These are phyloP conservation scores for Dendrocopos noguchii DNA, from an alignment of 2,113 vertebrate genomes.

Conservation along the genomic window DNA sequence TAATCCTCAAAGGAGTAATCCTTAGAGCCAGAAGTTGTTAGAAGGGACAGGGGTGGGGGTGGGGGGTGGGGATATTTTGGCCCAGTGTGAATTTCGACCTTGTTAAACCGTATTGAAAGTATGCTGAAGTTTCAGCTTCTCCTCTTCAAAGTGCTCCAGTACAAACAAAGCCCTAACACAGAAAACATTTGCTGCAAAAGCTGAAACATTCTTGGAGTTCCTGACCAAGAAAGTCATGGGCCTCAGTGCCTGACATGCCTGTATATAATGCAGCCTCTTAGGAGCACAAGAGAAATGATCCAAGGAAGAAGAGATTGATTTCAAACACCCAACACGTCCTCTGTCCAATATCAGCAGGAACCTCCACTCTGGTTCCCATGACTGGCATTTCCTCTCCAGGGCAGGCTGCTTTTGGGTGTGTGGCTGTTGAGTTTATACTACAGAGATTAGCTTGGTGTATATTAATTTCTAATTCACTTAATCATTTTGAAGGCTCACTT, in stretches of 20 bases:
- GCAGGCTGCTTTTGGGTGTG: slow-evolving; percentile 18
- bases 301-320: slow-evolving; percentile 53
- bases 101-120: slow-evolving; percentile 63
- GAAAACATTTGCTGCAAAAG: slow-evolving; percentile 62
- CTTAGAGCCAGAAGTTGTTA: slow-evolving; percentile 19
- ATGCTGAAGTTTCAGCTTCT: slow-evolving; percentile 63
- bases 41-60: neutral
- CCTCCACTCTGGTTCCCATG: slow-evolving; percentile 49
- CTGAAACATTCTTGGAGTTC: slow-evolving; percentile 63
- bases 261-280: slow-evolving; percentile 50
- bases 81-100: slow-evolving; percentile 65
- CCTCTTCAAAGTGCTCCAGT: slow-evolving; percentile 57
- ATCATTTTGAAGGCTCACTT: slow-evolving; percentile 71
- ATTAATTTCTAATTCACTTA: slow-evolving; percentile 74
- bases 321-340: slow-evolving; percentile 47
- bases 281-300: slow-evolving; percentile 51
- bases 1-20: slow-evolving; percentile 57
- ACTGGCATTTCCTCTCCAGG: slow-evolving; percentile 67
- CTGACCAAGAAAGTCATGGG: slow-evolving; percentile 42
- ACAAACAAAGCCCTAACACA: slow-evolving; percentile 67
- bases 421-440: slow-evolving; percentile 49
- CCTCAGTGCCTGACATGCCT: slow-evolving; percentile 7
- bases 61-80: neutral
- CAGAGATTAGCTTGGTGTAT: slow-evolving; percentile 58
- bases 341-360: slow-evolving; percentile 58